These are phyloP conservation scores for Platyscapa corneri DNA, from an alignment of 1,140 invertebrate genomes.

Conservation along the genomic window DNA sequence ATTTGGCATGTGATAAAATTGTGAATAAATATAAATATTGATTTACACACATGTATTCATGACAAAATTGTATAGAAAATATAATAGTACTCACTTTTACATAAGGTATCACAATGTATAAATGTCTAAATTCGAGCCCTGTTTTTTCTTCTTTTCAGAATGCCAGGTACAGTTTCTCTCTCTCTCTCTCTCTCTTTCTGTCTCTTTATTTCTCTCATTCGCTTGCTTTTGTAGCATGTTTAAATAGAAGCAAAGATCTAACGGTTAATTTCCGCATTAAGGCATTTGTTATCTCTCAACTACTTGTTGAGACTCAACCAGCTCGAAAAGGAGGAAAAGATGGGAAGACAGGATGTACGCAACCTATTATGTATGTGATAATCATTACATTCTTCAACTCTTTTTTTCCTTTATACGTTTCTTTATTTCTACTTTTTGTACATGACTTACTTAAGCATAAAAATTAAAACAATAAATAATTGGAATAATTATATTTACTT, in stretches of 20 bases:
- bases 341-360: not conserved
- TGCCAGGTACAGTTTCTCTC: constrained; percentile 49
- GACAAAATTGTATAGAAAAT: not conserved
- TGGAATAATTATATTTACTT: too few relatives aligned
- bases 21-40: not conserved
- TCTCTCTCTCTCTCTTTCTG: constrained; percentile 38
- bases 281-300: constrained; percentile 68
- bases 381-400: not conserved
- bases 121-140: not conserved
- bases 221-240: constrained; percentile 56
- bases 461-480: too few relatives aligned
- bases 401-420: not conserved
- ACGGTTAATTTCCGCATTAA: constrained; percentile 74
- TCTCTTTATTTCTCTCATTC: not conserved
- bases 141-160: not conserved
- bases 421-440: too few relatives aligned
- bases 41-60: not conserved
- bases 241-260: constrained; percentile 74
- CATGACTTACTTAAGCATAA: too few relatives aligned
- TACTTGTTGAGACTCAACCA: not conserved
- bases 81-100: not conserved
- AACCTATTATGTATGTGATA: constrained; percentile 2
- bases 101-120: not conserved
- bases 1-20: constrained; percentile 2
- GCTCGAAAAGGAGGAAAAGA: not conserved